Conservation (phyloP, 1,140 invertebrate species). For the Drosophila suzukii region DNA sequence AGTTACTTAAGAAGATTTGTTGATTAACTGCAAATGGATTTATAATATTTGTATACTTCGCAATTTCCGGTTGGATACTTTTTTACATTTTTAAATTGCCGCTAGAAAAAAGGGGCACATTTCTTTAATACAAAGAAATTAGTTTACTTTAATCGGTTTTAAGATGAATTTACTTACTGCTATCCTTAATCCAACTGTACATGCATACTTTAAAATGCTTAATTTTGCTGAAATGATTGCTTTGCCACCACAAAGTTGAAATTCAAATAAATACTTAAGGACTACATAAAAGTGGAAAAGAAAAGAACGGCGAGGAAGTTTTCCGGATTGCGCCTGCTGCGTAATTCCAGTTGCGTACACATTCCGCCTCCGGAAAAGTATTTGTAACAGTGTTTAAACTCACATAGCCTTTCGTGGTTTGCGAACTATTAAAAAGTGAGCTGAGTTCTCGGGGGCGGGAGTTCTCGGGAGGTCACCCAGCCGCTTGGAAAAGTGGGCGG, state of each 20-base stretch:
- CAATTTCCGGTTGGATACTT: conserved; percentile 16
- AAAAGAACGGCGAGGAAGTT: conserved; percentile 19
- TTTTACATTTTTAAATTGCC: neutral
- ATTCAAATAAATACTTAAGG: conserved; percentile 44
- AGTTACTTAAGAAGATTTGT: conserved; percentile 34
- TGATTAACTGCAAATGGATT: conserved; percentile 37
- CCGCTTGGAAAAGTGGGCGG: conserved; percentile 18
- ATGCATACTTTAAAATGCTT: conserved; percentile 18
- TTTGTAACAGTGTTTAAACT: conserved; percentile 50
- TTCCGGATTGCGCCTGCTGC: conserved; percentile 35
- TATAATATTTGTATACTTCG: conserved; percentile 16
- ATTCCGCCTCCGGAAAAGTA: conserved; percentile 35
- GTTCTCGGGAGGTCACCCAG: conserved; percentile 3
- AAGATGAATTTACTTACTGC: neutral
- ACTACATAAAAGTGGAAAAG: conserved; percentile 32
- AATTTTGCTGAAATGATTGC: conserved; percentile 33
- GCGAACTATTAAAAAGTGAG: conserved; percentile 51
- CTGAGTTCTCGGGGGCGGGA: conserved; percentile 18
- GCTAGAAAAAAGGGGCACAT: neutral
- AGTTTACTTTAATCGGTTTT: neutral
- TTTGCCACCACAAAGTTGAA: conserved; percentile 24
- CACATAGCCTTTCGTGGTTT: conserved; percentile 35
- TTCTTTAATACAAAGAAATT: no score
- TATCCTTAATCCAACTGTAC: neutral
- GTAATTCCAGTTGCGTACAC: conserved; percentile 26